Percentiles rank a stretch among this genome's conserved stretches.
Evolutionary conservation across 2,888 invertebrate species (phyloP).

Genomic region (Candidula unifasciata): DNA sequence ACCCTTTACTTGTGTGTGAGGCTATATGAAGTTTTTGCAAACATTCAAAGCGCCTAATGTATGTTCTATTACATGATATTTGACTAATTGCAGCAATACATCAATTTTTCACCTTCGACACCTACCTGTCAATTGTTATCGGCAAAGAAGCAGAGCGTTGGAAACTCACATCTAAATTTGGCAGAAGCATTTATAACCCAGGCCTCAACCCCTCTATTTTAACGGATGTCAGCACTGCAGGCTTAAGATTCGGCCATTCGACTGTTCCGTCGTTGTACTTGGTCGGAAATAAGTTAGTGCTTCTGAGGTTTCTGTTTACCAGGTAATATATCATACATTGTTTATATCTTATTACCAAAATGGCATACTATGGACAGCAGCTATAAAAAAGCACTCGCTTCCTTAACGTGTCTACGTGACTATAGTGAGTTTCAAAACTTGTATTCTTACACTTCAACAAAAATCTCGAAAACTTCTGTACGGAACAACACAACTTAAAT

Average conservation of each 20-base stretch:
- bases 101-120: not conserved
- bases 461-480: too few species aligned
- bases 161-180: not conserved
- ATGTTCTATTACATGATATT: not conserved
- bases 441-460: too few species aligned
- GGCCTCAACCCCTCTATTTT: not conserved
- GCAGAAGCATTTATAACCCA: not conserved
- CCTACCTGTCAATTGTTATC: not conserved
- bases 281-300: not conserved
- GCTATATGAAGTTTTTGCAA: not conserved
- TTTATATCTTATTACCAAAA: too few species aligned
- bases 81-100: not conserved
- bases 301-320: not conserved
- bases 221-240: not conserved
- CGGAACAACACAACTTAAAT: too few species aligned
- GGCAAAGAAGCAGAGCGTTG: not conserved
- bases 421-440: too few species aligned
- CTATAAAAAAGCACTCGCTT: too few species aligned
- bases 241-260: not conserved
- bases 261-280: not conserved
- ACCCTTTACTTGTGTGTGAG: not conserved
- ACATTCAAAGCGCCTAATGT: not conserved
- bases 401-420: too few species aligned
- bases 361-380: too few species aligned
- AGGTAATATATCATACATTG: too few species aligned